A percentile compares a stretch with the other conserved stretches of the same genome.
Evolutionary conservation across 2,888 invertebrate species (phyloP).

Genomic region (Drosophila cognata): DNA sequence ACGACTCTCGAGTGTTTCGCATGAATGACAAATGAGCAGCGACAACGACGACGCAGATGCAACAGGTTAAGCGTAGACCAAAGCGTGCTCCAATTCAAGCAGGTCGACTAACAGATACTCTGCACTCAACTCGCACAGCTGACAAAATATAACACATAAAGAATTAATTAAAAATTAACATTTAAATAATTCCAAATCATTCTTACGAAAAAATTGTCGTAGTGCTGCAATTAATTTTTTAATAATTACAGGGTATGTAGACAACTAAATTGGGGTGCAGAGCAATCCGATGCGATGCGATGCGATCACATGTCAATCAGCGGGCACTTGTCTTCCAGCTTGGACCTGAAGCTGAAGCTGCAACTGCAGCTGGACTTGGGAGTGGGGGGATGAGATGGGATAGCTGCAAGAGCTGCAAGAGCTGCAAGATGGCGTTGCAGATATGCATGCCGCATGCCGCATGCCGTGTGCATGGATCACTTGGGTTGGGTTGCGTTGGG

Average conservation of each 20-base stretch:
- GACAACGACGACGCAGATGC: slow-evolving; percentile 49
- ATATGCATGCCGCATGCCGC: slow-evolving; percentile 73
- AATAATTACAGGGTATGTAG: background rate
- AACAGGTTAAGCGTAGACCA: slow-evolving; percentile 63
- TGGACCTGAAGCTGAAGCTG: slow-evolving; percentile 37
- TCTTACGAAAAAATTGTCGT: background rate
- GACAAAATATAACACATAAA: background rate
- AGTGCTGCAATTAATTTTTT: background rate
- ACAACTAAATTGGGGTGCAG: slow-evolving; percentile 26
- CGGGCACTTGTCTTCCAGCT: slow-evolving; percentile 42
- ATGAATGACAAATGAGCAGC: slow-evolving; percentile 81
- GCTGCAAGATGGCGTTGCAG: slow-evolving; percentile 74
- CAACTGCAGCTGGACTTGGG: slow-evolving; percentile 1
- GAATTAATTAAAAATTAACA: too few species aligned
- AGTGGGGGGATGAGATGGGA: background rate
- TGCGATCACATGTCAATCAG: slow-evolving; percentile 80
- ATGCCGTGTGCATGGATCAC: slow-evolving; percentile 57
- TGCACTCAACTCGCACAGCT: accelerated
- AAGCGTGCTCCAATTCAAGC: background rate
- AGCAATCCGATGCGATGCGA: slow-evolving; percentile 53
- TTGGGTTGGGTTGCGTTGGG: slow-evolving; percentile 4
- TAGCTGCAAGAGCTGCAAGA: slow-evolving; percentile 31
- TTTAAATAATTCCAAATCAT: too few species aligned
- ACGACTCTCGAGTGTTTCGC: slow-evolving; percentile 74
- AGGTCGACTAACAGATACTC: background rate